A percentile compares a stretch with the other conserved stretches of the same genome.
Conservation (phyloP, 1,140 invertebrate genomes). For the Trichonephila inaurata region DNA sequence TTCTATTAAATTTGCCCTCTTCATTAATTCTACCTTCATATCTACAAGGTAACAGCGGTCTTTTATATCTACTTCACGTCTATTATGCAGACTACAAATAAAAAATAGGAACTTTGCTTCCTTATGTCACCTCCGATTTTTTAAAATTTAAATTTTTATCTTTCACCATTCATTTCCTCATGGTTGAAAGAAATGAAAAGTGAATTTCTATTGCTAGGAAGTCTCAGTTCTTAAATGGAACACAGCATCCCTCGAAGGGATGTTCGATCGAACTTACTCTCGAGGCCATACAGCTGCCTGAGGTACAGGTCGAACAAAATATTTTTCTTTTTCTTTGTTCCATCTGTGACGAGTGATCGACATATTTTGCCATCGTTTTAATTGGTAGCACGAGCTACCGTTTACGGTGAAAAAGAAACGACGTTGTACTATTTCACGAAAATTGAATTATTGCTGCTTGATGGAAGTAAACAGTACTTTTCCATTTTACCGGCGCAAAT, state of each 20-base stretch:
- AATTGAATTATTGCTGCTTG: too few species aligned
- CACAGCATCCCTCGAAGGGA: conserved; percentile 5
- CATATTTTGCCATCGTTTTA: conserved; percentile 41
- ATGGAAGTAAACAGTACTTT: too few species aligned
- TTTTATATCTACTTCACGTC: too few species aligned
- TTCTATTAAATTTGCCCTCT: too few species aligned
- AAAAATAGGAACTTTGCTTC: too few species aligned
- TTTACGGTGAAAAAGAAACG: background rate
- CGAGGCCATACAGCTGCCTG: conserved; percentile 49
- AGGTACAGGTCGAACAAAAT: conserved; percentile 29
- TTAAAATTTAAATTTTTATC: conserved; percentile 3
- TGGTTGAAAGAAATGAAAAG: conserved; percentile 1
- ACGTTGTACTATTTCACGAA: too few species aligned
- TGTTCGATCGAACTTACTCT: conserved; percentile 67
- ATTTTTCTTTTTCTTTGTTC: conserved; percentile 58
- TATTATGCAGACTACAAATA: too few species aligned
- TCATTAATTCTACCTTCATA: too few species aligned
- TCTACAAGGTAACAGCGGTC: too few species aligned
- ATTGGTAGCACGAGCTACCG: conserved; percentile 10
- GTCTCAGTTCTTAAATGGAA: conserved; percentile 46
- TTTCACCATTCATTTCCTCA: background rate
- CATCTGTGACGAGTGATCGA: conserved; percentile 59
- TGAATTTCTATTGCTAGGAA: conserved; percentile 12
- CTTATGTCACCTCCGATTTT: background rate
- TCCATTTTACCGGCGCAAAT: too few species aligned